phyloP scores from a whole-genome alignment of 1,140 invertebrate species.

The Anoplolepis gracilipes region DNA sequence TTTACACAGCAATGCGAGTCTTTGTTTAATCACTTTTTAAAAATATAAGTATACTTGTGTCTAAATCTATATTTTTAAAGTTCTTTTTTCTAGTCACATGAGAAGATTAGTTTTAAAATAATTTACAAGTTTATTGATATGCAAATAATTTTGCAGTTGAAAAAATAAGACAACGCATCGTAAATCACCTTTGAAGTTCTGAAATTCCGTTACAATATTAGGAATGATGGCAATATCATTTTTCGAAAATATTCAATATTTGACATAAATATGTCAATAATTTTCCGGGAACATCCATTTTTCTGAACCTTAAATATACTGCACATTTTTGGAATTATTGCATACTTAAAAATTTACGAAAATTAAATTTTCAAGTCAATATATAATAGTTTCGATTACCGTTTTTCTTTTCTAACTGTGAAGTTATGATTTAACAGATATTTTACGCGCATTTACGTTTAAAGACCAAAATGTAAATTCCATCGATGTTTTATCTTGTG shows the following conservation, averaged over 20 bases:
- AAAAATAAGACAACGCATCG: not conserved
- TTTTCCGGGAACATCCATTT: not conserved
- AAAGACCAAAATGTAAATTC: not conserved
- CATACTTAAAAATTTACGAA: not conserved
- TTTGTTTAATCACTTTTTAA: constrained; percentile 17
- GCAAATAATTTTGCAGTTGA: not conserved
- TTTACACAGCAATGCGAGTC: not conserved
- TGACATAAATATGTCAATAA: not conserved
- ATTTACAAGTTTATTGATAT: not conserved
- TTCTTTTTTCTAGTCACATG: not conserved
- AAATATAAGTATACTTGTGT: constrained; percentile 2
- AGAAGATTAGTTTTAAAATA: not conserved
- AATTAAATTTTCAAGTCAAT: not conserved
- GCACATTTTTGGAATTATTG: not conserved
- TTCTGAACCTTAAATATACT: not conserved
- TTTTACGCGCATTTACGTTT: not conserved
- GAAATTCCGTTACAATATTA: not conserved
- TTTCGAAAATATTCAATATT: not conserved
- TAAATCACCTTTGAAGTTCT: not conserved
- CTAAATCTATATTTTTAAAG: not conserved
- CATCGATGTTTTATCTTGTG: not conserved
- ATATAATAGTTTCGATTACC: not conserved
- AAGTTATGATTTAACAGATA: not conserved
- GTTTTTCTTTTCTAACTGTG: not conserved
- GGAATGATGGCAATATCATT: not conserved